A percentile compares a stretch with the other conserved stretches of the same genome.
Evolutionary conservation across 2,888 invertebrate species (phyloP).

Genomic region (Ramazzottius varieornatus): DNA sequence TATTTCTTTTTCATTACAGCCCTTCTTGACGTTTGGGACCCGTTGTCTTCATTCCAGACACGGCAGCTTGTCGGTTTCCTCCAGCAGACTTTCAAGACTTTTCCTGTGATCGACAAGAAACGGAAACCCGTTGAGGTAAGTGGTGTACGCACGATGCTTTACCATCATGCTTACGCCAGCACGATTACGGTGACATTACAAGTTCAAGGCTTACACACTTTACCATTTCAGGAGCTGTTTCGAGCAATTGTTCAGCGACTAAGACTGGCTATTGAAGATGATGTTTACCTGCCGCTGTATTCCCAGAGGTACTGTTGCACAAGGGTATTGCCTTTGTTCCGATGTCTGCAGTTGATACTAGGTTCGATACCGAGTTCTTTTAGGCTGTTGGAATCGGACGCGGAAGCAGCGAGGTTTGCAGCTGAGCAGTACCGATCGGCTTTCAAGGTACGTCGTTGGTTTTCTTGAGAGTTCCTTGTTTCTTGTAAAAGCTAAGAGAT

Average conservation of each 20-base stretch:
- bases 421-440: not conserved
- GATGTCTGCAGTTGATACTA: not conserved
- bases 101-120: not conserved
- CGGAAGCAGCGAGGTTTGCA: not conserved
- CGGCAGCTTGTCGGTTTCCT: not conserved
- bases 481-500: no score
- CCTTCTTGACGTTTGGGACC: not conserved
- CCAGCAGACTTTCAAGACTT: not conserved
- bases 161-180: not conserved
- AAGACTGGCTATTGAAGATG: not conserved
- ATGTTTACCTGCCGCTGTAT: not conserved
- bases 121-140: not conserved
- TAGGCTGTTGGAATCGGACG: not conserved
- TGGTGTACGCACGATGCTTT: not conserved
- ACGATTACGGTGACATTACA: no score
- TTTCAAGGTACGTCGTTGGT: not conserved
- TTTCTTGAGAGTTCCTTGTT: not conserved
- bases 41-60: not conserved
- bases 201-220: not conserved
- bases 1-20: not conserved
- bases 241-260: not conserved
- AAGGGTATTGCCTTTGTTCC: not conserved
- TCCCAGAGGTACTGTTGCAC: not conserved
- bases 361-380: no score
- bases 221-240: not conserved